These are phyloP conservation scores for Procambarus clarkii DNA, from an alignment of 1,140 invertebrate genomes.

Conservation along the genomic window DNA sequence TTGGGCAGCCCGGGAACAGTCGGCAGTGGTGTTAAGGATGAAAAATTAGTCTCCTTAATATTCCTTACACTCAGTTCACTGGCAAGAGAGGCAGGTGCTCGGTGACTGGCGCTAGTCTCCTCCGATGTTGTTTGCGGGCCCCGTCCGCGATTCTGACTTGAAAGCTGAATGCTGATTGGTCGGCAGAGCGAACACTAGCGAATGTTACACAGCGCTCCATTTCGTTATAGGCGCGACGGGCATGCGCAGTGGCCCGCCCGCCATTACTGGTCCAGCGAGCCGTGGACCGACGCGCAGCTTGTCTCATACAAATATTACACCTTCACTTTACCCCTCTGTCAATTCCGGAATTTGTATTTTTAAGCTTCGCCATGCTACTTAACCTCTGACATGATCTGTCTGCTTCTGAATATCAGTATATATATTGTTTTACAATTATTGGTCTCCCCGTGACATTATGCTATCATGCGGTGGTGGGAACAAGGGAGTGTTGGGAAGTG, in stretches of 20 bases:
- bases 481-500: not conserved
- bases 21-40: not conserved
- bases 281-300: constrained; percentile 15
- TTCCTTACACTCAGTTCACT: constrained; percentile 37
- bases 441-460: constrained; percentile 45
- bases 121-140: constrained; percentile 55
- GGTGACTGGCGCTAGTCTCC: constrained; percentile 52
- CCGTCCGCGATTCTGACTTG: constrained; percentile 65
- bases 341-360: not conserved
- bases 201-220: constrained; percentile 69
- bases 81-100: constrained; percentile 32
- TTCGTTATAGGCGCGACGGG: constrained; percentile 71
- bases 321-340: not conserved
- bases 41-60: constrained; percentile 25
- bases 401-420: not conserved
- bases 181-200: constrained; percentile 66
- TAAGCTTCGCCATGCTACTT: not conserved
- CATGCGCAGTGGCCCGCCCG: constrained; percentile 62
- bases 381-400: not conserved
- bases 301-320: not conserved
- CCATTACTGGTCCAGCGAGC: constrained; percentile 41
- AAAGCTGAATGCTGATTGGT: constrained; percentile 69
- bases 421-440: constrained; percentile 10
- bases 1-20: not conserved
- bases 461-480: constrained; percentile 14